Conservation (phyloP, 2,113 vertebrate genomes). For the Cochlearius cochlearius region DNA sequence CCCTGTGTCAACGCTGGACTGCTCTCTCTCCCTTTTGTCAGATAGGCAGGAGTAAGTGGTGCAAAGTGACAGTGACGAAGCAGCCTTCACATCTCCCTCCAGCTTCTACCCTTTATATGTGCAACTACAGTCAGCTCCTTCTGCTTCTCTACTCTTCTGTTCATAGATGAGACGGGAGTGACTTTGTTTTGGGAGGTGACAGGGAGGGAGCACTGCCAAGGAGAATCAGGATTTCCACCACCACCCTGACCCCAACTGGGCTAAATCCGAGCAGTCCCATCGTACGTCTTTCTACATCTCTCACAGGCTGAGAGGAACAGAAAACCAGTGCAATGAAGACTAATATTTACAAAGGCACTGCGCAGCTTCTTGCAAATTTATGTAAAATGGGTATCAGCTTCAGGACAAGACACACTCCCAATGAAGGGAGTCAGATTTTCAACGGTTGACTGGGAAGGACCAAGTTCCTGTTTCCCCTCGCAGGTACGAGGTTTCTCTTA, state of each 20-base stretch:
- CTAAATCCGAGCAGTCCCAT: not conserved
- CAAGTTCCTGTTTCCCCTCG: not conserved
- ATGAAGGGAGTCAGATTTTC: not conserved
- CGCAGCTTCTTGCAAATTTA: not conserved
- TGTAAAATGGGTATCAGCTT: not conserved
- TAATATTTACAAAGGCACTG: not conserved
- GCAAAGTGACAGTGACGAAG: not conserved
- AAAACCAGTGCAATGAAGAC: not conserved
- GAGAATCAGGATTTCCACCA: not conserved
- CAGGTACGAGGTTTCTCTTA: not conserved
- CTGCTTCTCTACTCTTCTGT: not conserved
- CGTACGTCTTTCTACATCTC: not conserved
- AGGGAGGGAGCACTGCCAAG: not conserved
- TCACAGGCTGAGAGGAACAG: not conserved
- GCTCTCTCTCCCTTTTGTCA: not conserved
- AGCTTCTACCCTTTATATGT: not conserved
- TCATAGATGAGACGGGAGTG: rapidly evolving
- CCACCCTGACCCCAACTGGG: not conserved
- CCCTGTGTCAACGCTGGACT: not conserved
- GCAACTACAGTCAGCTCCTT: not conserved
- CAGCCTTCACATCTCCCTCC: not conserved
- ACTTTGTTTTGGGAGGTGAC: not conserved
- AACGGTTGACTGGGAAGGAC: not conserved
- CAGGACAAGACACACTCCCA: not conserved
- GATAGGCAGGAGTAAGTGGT: not conserved